phyloP scores from a whole-genome alignment of 1,140 invertebrate species.

The Hyles euphorbiae region DNA sequence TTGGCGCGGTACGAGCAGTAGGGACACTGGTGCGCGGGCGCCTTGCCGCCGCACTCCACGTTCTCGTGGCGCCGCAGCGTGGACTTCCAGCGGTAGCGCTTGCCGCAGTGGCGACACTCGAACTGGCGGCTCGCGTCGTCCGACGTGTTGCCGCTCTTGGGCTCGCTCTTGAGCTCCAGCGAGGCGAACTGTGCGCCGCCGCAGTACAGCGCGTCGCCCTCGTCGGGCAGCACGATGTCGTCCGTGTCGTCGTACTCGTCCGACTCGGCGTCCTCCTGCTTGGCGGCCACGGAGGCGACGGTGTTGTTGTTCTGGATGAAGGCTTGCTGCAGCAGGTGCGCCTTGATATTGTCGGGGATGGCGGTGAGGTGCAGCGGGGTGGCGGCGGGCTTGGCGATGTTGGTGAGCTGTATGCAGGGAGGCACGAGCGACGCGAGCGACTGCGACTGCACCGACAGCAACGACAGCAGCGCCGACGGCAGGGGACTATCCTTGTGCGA shows the following conservation, averaged over 20 bases:
- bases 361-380: constrained; percentile 15
- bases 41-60: constrained; percentile 91
- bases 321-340: constrained; percentile 55
- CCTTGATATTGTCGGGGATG: constrained; percentile 38
- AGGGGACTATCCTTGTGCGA: constrained; percentile 50
- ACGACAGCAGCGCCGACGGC: constrained; percentile 56
- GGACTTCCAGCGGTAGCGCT: constrained; percentile 88
- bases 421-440: constrained; percentile 41
- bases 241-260: constrained; percentile 70
- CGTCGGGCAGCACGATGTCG: constrained; percentile 70
- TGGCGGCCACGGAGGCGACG: constrained; percentile 19
- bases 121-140: constrained; percentile 82
- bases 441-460: constrained; percentile 52
- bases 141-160: constrained; percentile 32
- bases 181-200: constrained; percentile 61
- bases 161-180: constrained; percentile 60
- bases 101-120: constrained; percentile 86
- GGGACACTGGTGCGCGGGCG: constrained; percentile 87
- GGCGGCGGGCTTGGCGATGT: constrained; percentile 26
- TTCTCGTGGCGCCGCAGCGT: constrained; percentile 88
- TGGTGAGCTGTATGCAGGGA: constrained; percentile 42
- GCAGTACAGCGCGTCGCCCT: constrained; percentile 46
- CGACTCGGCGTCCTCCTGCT: constrained; percentile 51
- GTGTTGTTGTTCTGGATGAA: constrained; percentile 65
- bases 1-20: constrained; percentile 87